Evolutionary conservation across 2,888 invertebrate genomes (phyloP).

Genomic region (Morpho deidamia): DNA sequence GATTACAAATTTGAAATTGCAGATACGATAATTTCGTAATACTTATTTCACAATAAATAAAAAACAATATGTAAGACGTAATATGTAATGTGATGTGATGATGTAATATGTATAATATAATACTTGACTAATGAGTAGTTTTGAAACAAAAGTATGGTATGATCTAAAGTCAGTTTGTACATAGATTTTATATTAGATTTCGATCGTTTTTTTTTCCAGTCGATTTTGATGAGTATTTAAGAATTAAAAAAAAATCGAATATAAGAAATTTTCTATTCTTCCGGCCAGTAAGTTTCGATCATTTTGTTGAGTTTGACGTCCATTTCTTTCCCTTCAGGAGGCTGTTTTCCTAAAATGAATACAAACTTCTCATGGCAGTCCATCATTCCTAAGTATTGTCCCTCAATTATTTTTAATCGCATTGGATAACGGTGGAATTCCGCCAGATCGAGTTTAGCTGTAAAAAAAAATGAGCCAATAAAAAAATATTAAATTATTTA

Average conservation of each 20-base stretch:
- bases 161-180: too few relatives aligned
- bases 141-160: too few relatives aligned
- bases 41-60: too few relatives aligned
- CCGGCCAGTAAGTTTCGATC: slow-evolving; percentile 54
- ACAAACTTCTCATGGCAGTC: slow-evolving; percentile 61
- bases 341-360: slow-evolving; percentile 52
- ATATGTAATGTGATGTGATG: too few relatives aligned
- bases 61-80: too few relatives aligned
- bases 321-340: slow-evolving; percentile 40
- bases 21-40: too few relatives aligned
- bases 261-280: slow-evolving; percentile 26
- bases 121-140: not conserved
- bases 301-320: slow-evolving; percentile 50
- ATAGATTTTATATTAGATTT: too few relatives aligned
- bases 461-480: not conserved
- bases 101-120: not conserved
- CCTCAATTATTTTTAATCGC: slow-evolving; percentile 53
- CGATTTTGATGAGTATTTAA: too few relatives aligned
- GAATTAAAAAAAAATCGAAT: too few relatives aligned
- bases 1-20: too few relatives aligned
- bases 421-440: slow-evolving; percentile 57
- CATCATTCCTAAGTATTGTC: slow-evolving; percentile 58
- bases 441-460: slow-evolving; percentile 49
- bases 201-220: too few relatives aligned
- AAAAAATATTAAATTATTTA: not conserved